Base-by-base conservation (phyloP, 2,888 invertebrate species). In the Nymphalis urticae region DNA sequence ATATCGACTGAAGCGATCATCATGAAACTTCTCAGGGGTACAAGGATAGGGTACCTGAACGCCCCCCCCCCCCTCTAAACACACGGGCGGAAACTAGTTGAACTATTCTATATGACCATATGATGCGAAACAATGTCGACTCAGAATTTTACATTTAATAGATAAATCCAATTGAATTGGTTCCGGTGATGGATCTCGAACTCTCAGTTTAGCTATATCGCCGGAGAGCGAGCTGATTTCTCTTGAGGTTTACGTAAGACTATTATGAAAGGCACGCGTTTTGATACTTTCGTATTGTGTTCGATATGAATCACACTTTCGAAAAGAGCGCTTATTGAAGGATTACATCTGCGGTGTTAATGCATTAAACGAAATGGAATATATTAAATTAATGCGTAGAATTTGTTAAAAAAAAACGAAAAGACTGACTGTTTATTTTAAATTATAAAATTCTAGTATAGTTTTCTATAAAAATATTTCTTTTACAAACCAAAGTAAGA, bases 191-290 rank as follows among this genome's bases (percentile, higher is more conserved):
- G 62, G 70, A 63, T 62, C 68, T 68, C 71, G 72, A 74, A 73
- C 72, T 71, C 69, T 70, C 72, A 72, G 74, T 74, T 72, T 66
- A 74, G 72, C 73, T 72, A 69, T 70, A 71, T 68, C 70, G 67
- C 66, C 73, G 73, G 69, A 61, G 56, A 67, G 73, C 69, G 48
- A 67, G 73, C 69, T 67, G 76, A 76, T 76, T 77, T 76, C 77
- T 73, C 76, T 76, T 70, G 63, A 63, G 62, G 72, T 72, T 76
- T 76, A 76, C 73, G 73, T 75, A 76, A 77, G 13, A 42, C 72
- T 59, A 47, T 68, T 70, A 64, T 68, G 71, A 70, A 70, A 71
- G 71, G 69, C 63, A 56, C 62, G 47, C 64, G 66, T 69, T 56
- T 69, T 71, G 61, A 69, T 73, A 71, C 71, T 72, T 73, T 73